Percentiles rank a stretch among this genome's conserved stretches.
Evolutionary conservation across 2,888 invertebrate species (phyloP).

Genomic region (Lasioglossum marginatum): DNA sequence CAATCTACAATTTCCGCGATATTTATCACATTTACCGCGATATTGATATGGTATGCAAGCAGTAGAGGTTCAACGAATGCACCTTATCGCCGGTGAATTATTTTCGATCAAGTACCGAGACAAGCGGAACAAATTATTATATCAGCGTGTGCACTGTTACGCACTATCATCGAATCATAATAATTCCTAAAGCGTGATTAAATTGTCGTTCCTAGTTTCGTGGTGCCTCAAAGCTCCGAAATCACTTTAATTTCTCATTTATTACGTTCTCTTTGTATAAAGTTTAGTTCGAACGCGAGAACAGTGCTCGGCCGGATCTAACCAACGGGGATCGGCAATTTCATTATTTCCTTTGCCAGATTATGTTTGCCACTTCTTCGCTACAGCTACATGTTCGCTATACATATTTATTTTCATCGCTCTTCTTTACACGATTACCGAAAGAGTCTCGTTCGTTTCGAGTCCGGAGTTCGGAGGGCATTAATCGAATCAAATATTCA

Average conservation of each 20-base stretch:
- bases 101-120: neutral
- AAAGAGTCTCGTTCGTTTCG: neutral
- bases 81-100: slow-evolving; percentile 4
- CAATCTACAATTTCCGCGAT: neutral
- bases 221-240: neutral
- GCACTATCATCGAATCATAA: neutral
- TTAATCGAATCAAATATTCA: neutral
- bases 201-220: slow-evolving; percentile 10
- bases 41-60: neutral
- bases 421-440: neutral
- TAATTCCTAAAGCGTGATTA: slow-evolving; percentile 4
- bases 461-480: neutral
- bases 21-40: neutral
- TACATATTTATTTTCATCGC: neutral
- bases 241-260: neutral
- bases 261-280: neutral
- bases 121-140: neutral
- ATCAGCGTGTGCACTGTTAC: neutral
- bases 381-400: neutral
- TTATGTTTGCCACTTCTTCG: neutral
- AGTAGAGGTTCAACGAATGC: neutral
- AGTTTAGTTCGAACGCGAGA: neutral
- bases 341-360: slow-evolving; percentile 4
- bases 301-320: neutral
- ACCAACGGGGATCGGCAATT: slow-evolving; percentile 7